Percentiles rank a stretch among this genome's conserved stretches.
phyloP scores from a whole-genome alignment of 2,888 invertebrate genomes.

The Alsophila aescularia region DNA sequence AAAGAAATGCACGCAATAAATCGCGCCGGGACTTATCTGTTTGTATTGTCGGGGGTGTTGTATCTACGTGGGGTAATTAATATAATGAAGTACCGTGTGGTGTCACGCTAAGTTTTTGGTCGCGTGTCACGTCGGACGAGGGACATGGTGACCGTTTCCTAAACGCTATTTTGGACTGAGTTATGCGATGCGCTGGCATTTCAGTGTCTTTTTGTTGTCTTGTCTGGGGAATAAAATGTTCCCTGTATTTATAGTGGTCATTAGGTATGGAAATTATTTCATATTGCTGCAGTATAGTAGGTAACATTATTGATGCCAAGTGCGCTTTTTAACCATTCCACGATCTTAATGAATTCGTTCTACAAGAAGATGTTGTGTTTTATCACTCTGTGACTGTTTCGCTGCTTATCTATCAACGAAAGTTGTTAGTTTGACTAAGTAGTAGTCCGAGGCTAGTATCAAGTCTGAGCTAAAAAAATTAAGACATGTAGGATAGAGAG shows the following conservation, averaged over 20 bases:
- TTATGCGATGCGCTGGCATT: constrained; percentile 52
- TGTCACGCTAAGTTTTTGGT: constrained; percentile 74
- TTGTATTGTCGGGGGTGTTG: constrained; percentile 47
- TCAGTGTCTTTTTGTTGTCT: constrained; percentile 51
- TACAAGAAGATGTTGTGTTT: too few species aligned
- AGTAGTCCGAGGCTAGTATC: too few species aligned
- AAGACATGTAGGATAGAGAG: too few species aligned
- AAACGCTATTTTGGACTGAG: constrained; percentile 64
- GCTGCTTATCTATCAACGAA: too few species aligned
- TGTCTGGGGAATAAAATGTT: constrained; percentile 28
- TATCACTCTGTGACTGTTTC: too few species aligned
- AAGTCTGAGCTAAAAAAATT: too few species aligned
- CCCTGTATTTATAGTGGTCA: constrained; percentile 22
- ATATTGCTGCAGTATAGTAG: constrained; percentile 14
- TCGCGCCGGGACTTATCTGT: constrained; percentile 74
- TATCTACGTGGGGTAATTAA: constrained; percentile 70
- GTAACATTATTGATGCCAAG: background rate
- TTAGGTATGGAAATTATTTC: constrained; percentile 29
- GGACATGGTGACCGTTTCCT: constrained; percentile 50
- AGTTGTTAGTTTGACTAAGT: too few species aligned
- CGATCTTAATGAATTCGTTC: too few species aligned
- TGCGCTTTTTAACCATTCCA: too few species aligned
- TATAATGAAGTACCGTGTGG: constrained; percentile 74
- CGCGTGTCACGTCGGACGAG: constrained; percentile 59
- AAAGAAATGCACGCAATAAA: constrained; percentile 85